Base-by-base conservation (phyloP, 2,888 invertebrate species). In the Lepidocyrtinus sp. region DNA sequence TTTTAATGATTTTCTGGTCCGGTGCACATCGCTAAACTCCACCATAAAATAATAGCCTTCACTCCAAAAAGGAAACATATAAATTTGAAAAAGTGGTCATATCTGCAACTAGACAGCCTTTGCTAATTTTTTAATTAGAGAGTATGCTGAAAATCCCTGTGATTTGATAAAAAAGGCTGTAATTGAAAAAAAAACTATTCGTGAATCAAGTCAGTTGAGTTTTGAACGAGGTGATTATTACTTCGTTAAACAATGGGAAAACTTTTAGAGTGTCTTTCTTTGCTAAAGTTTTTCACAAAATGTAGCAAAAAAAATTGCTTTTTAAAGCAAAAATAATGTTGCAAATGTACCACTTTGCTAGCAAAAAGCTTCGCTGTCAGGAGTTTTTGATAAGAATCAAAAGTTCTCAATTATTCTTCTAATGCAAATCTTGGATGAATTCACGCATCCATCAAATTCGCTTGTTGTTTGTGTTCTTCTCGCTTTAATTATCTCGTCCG, bases 41-140 rank as follows among this genome's bases (percentile, higher is more conserved):
- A 36, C 36, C 12, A 5, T 36, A 12, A 36, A 36, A 12, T 36
- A 7, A n/a, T n/a, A n/a, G n/a, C n/a, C n/a, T n/a, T n/a, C n/a
- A n/a, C n/a, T n/a, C n/a, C n/a, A n/a, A n/a, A n/a, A n/a, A n/a
- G n/a, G n/a, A n/a, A n/a, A n/a, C n/a, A n/a, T n/a, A n/a, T n/a
- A n/a, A n/a, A n/a, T n/a, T n/a, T n/a, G n/a, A 36, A 36, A 36
- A 36, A 36, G 5, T 36, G 12, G 36, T 36, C 36, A 36, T 36
- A 36, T 36, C 36, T 7, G 36, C 12, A 36, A 36, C 36, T 36
- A 36, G 36, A 7, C 36, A 36, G 36, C 5, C 36, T 36, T 25
- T 55, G 62, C 69, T 75, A 75, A 75, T 75, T 69, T 75, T 75
- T 75, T 69, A 75, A 75, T 75, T 75, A 65, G 68, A 21, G 63